These are phyloP conservation scores for Kryphioiulus occultus DNA, from an alignment of 2,888 invertebrate species.

Conservation along the genomic window DNA sequence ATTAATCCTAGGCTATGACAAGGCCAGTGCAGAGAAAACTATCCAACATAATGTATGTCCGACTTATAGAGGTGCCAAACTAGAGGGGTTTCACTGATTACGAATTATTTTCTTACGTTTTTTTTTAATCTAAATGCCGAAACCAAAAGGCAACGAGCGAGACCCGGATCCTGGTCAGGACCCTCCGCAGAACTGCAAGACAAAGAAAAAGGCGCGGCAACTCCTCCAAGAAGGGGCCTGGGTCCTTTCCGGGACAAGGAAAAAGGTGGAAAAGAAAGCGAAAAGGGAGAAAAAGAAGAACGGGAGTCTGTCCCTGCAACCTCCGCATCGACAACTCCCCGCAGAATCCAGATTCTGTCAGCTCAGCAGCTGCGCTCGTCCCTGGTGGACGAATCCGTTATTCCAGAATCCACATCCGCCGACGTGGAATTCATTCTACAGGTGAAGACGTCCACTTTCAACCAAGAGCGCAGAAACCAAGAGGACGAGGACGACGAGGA, in stretches of 20 bases:
- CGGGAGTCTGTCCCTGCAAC: background rate
- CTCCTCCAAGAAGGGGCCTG: background rate
- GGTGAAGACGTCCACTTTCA: slow-evolving; percentile 60
- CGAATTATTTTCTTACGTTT: background rate
- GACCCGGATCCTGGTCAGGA: slow-evolving; percentile 51
- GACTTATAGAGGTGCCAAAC: too few relatives aligned
- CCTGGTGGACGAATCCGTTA: slow-evolving; percentile 58
- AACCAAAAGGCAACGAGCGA: slow-evolving; percentile 35
- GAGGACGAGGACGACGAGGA: slow-evolving; percentile 63
- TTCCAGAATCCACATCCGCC: slow-evolving; percentile 62
- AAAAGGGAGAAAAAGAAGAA: background rate
- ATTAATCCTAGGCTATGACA: too few relatives aligned
- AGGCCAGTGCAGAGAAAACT: too few relatives aligned
- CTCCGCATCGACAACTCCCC: background rate
- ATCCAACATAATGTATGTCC: too few relatives aligned
- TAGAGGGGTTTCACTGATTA: too few relatives aligned
- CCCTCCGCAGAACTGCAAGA: background rate
- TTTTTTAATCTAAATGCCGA: background rate
- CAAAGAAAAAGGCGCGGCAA: background rate
- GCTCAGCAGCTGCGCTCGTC: slow-evolving; percentile 59
- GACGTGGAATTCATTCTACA: slow-evolving; percentile 72
- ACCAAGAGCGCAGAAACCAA: slow-evolving; percentile 51
- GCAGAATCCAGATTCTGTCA: slow-evolving; percentile 59
- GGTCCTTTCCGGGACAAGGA: slow-evolving; percentile 19
- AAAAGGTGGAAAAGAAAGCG: background rate